Conservation (phyloP, 2,888 invertebrate genomes). For the Zonitis immaculata region DNA sequence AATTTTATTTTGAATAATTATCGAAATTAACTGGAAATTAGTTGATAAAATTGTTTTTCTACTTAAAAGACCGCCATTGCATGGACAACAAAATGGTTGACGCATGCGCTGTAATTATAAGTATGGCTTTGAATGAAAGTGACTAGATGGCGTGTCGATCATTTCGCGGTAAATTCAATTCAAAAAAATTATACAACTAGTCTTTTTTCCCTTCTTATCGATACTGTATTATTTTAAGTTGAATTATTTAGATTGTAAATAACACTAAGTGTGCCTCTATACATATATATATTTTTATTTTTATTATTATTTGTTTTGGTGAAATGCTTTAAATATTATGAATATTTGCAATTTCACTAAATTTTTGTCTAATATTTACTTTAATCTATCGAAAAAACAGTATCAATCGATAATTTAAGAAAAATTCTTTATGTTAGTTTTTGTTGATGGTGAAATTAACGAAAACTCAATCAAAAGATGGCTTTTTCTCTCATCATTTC, state of each 20-base stretch:
- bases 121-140: too few species aligned
- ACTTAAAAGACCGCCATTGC: too few species aligned
- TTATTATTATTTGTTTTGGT: conserved; percentile 31
- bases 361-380: too few species aligned
- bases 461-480: conserved; percentile 25
- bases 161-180: background rate
- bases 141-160: too few species aligned
- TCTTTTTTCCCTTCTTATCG: conserved; percentile 26
- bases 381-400: too few species aligned
- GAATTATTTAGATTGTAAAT: conserved; percentile 25
- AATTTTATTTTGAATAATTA: too few species aligned
- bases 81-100: too few species aligned
- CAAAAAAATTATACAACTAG: conserved; percentile 13
- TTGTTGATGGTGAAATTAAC: conserved; percentile 41
- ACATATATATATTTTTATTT: background rate
- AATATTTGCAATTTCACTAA: conserved; percentile 43
- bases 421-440: conserved; percentile 31
- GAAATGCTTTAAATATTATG: conserved; percentile 45
- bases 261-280: conserved; percentile 40
- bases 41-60: too few species aligned
- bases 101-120: too few species aligned
- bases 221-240: conserved; percentile 5
- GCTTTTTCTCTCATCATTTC: conserved; percentile 17
- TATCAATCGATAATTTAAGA: conserved; percentile 2
- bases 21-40: too few species aligned